Percentiles rank a stretch among this genome's conserved stretches.
These are phyloP conservation scores for Drosophila nigromelanica DNA, from an alignment of 1,140 invertebrate species.

Conservation along the genomic window DNA sequence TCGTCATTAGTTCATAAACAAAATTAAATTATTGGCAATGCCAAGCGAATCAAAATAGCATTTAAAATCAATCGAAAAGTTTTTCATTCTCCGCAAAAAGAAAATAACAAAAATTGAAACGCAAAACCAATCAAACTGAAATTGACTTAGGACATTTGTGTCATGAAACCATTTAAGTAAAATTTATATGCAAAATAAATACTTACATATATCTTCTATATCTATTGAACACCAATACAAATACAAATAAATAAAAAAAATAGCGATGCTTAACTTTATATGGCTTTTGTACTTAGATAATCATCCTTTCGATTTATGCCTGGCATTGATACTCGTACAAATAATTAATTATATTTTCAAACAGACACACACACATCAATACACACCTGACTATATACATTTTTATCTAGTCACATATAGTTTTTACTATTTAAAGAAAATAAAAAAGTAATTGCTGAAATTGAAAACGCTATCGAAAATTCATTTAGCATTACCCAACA, in stretches of 20 bases:
- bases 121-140: slow-evolving; percentile 32
- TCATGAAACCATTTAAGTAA: slow-evolving; percentile 47
- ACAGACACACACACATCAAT: slow-evolving; percentile 30
- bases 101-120: slow-evolving; percentile 26
- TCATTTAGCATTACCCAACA: slow-evolving; percentile 66
- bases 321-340: slow-evolving; percentile 62
- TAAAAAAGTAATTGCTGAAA: slow-evolving; percentile 45
- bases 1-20: slow-evolving; percentile 65
- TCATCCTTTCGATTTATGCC: slow-evolving; percentile 80
- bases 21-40: slow-evolving; percentile 43
- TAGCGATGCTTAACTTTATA: slow-evolving; percentile 72
- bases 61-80: slow-evolving; percentile 48
- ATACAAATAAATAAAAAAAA: slow-evolving; percentile 21
- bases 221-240: slow-evolving; percentile 21
- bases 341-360: slow-evolving; percentile 59
- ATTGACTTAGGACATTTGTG: slow-evolving; percentile 65
- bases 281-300: slow-evolving; percentile 74
- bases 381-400: slow-evolving; percentile 47
- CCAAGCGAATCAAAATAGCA: slow-evolving; percentile 43
- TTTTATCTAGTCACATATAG: slow-evolving; percentile 71
- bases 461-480: slow-evolving; percentile 63
- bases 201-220: slow-evolving; percentile 20
- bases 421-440: slow-evolving; percentile 50
- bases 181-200: slow-evolving; percentile 23
- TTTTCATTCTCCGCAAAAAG: slow-evolving; percentile 17